Percentiles rank a stretch among this genome's conserved stretches.
phyloP scores from a whole-genome alignment of 2,797 vertebrate genomes.

The Poliocrania exsul region DNA sequence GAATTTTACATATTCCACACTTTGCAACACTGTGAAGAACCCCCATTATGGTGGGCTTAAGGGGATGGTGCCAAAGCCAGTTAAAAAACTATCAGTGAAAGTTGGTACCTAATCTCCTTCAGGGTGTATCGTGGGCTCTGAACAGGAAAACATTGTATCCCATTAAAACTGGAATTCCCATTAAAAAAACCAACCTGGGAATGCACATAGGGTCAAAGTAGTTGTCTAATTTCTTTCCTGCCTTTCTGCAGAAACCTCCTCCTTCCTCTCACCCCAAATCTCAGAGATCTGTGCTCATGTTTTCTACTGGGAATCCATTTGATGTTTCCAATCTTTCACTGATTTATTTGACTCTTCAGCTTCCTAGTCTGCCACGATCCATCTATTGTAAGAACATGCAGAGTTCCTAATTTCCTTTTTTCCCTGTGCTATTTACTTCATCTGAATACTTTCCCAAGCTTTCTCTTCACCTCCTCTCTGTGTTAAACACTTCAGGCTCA shows the following conservation, averaged over 20 bases:
- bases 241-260: not conserved
- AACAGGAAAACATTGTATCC: not conserved
- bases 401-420: not conserved
- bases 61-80: not conserved
- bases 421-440: not conserved
- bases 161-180: not conserved
- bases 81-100: not conserved
- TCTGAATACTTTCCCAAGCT: not conserved
- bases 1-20: not conserved
- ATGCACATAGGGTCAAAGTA: not conserved
- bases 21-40: not conserved
- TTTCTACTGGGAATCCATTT: not conserved
- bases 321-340: not conserved
- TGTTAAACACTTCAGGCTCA: not conserved
- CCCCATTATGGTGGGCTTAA: not conserved
- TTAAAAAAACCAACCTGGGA: not conserved
- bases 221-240: not conserved
- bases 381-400: not conserved
- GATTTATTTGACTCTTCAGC: not conserved
- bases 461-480: not conserved
- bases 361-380: not conserved
- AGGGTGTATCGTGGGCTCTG: not conserved
- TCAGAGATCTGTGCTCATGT: not conserved
- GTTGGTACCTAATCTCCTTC: not conserved
- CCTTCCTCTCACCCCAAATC: not conserved